Evolutionary conservation across 2,888 invertebrate genomes (phyloP), one percentile per base, ranked within the genome.

Genomic region (Hydraecia micacea): DNA sequence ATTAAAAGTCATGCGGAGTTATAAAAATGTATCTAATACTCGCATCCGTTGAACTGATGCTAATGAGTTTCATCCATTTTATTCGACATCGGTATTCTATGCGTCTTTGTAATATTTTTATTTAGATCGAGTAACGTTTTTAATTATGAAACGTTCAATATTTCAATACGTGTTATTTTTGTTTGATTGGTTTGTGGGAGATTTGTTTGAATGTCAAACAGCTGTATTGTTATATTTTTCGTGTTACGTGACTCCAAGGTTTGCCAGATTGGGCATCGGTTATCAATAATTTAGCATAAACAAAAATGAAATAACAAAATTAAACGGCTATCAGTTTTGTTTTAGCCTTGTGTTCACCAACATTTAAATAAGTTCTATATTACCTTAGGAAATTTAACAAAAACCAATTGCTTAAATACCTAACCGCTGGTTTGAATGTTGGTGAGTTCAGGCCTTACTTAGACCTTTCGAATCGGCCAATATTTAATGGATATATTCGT

Each of bases 131-230:
- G 81, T 81, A 73, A 86, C 86, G 80, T 73, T 83, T 87, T 87
- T 87, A 84, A 89, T 89, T 86, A 87, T 69, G 72, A 78, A 84
- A 78, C 79, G 79, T 82, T 74, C 69, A 80, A 76, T 76, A 75
- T 81, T 81, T 79, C 66, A 73, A 75, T 74, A 77, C 76, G 73
- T 77, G 81, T 74, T 86, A 69, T 80, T 77, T 79, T 68, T 77
- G 25, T 71, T 72, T 72, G 71, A 80, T 84, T 58, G 73, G 76
- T 69, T 77, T 85, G 73, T 63, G 36, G 55, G 62, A 65, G 73
- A 77, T 79, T 80, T 83, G 76, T 72, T 70, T 76, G 60, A 75
- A 79, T 80, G 74, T 68, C 79, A 77, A 73, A 73, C 70, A 79
- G 21, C 18, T 21, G 69, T 69, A 70, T 76, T 73, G 78, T 83